phyloP scores from a whole-genome alignment of 2,888 invertebrate genomes.

The Crossocerus cetratus region DNA sequence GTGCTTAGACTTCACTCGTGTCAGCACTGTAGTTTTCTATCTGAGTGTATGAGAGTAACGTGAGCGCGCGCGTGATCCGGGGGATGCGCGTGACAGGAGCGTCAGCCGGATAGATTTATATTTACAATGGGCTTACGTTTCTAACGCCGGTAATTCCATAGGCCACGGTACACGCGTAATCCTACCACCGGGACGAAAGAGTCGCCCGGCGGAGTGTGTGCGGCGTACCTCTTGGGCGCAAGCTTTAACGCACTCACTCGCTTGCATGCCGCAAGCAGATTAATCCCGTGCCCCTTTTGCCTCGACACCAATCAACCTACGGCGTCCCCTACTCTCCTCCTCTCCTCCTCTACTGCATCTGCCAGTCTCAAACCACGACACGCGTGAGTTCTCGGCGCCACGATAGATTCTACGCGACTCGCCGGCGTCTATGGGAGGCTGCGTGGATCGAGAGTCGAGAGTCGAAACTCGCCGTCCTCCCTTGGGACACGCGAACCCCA shows the following conservation, averaged over 20 bases:
- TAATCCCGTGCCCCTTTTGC: slow-evolving; percentile 52
- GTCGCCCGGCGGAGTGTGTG: slow-evolving; percentile 31
- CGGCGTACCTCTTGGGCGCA: slow-evolving; percentile 14
- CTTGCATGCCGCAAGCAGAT: slow-evolving; percentile 60
- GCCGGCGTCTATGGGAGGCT: slow-evolving; percentile 16
- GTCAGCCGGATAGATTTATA: slow-evolving; percentile 61
- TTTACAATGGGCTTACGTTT: slow-evolving; percentile 60
- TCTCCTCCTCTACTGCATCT: slow-evolving; percentile 33
- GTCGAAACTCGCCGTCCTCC: neutral
- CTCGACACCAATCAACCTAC: slow-evolving; percentile 36
- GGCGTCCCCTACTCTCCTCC: slow-evolving; percentile 13
- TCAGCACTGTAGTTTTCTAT: too few species aligned
- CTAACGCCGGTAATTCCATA: slow-evolving; percentile 41
- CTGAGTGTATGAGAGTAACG: too few species aligned
- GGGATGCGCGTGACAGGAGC: slow-evolving; percentile 59
- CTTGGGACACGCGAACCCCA: slow-evolving; percentile 38
- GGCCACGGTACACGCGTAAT: slow-evolving; percentile 50
- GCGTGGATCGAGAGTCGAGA: neutral
- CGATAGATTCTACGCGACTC: slow-evolving; percentile 37
- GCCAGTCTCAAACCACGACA: slow-evolving; percentile 24
- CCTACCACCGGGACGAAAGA: slow-evolving; percentile 42
- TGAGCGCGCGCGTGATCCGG: neutral
- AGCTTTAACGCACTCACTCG: slow-evolving; percentile 52
- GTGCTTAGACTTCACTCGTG: too few species aligned
- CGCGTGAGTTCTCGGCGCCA: slow-evolving; percentile 27